Conservation (phyloP, 2,797 vertebrate species). For the Pangasius macronema region DNA sequence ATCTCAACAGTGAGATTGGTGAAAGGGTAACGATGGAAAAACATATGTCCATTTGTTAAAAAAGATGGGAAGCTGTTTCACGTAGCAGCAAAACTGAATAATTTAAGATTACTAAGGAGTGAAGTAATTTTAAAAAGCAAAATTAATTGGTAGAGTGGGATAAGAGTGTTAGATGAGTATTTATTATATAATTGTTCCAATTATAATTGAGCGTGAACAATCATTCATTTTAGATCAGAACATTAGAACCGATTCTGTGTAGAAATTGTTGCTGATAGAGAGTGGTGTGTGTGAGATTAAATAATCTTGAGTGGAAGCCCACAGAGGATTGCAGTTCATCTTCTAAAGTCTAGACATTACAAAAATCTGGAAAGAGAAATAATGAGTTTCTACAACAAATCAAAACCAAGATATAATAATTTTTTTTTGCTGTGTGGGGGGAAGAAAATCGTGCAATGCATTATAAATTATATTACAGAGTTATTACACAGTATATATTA, state of each 20-base stretch:
- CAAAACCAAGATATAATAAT: background rate
- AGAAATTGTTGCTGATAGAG: background rate
- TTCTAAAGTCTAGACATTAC: background rate
- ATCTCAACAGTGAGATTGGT: background rate
- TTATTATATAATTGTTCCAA: background rate
- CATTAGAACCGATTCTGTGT: background rate
- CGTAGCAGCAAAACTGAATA: background rate
- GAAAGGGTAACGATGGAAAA: background rate
- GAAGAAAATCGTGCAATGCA: background rate
- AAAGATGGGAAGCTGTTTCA: background rate
- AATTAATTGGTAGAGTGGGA: background rate
- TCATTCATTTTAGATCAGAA: background rate
- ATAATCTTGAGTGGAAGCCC: background rate
- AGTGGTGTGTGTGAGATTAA: background rate
- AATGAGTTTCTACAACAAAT: slow-evolving; percentile 16
- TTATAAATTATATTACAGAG: background rate
- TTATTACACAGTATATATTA: too few relatives aligned
- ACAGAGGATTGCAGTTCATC: background rate
- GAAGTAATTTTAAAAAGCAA: background rate
- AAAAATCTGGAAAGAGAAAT: background rate
- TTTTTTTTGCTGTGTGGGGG: background rate
- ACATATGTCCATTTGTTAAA: background rate
- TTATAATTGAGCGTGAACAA: background rate
- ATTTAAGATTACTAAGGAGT: background rate
- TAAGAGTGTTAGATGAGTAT: too few relatives aligned